Evolutionary conservation across 2,113 vertebrate genomes (phyloP), one percentile per base, ranked within the genome.

Genomic region (Trinectes maculatus): DNA sequence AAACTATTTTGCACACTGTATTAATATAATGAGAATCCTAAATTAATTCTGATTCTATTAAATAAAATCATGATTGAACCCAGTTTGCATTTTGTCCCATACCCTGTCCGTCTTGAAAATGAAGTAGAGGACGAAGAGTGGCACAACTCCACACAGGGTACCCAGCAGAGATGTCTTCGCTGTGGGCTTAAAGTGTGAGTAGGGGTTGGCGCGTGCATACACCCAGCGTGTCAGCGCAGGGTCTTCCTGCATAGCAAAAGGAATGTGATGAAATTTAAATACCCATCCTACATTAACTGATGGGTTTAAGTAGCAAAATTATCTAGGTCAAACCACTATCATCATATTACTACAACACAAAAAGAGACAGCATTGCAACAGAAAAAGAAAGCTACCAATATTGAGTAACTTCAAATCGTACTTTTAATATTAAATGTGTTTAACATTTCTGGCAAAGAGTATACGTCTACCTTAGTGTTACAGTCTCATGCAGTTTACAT

Each of bases 181-280:
- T 0, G 93, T 96, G 10, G 93, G 84, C 37, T 83, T 94, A 84
- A 94, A 96, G 65, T 90, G 89, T 0, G 89, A 52, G 68, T 95
- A 95, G 1, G 95, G 5, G 18, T 95, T 95, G 1, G 78, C 31
- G 40, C 93, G 93, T 4, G 95, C 95, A 0, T 91, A 87, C 59
- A 76, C 87, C 97, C 96, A 99, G 39, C 94, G 93, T 1, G 59
- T 0, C 80, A 98, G 43, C 1, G 96, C 96, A 28, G 95, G 95
- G 59, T 99, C 91, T 71, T 97, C 95, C 97, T 99, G 86, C 11
- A 85, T 26, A 58, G 19, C 28, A 72, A 10, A 10, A 63, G 6
- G 11, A 1, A 59, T 6, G 9, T 15, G 34, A 26, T 34, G 5
- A 13, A 15, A 73, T 52, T 37, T 71, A 1, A 53, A 19, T 37